phyloP scores from a whole-genome alignment of 2,888 invertebrate species.

The Minunthozetes semirufus region DNA sequence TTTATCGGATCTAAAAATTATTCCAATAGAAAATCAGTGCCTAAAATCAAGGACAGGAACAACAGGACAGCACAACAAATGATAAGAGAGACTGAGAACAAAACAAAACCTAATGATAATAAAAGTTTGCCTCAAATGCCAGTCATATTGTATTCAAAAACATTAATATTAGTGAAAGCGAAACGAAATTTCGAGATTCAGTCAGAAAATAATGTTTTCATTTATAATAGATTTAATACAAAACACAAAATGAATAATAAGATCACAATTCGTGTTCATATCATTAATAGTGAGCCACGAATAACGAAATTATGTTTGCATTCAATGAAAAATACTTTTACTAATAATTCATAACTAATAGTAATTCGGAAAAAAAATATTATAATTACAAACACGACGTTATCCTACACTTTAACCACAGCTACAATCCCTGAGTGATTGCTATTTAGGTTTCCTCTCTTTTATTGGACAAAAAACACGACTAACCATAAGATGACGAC shows the following conservation, averaged over 20 bases:
- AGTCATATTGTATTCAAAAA: neutral
- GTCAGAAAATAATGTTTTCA: neutral
- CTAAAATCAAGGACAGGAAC: neutral
- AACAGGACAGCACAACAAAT: too few relatives aligned
- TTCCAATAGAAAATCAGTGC: neutral
- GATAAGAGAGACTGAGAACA: too few relatives aligned
- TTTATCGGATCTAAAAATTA: neutral
- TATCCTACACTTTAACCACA: too few relatives aligned
- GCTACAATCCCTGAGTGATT: too few relatives aligned
- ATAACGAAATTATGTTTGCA: neutral
- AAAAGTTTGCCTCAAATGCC: neutral
- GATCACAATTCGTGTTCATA: neutral
- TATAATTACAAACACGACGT: neutral
- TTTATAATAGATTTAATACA: neutral
- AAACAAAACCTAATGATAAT: neutral
- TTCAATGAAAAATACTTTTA: neutral
- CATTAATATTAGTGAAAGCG: neutral
- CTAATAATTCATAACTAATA: neutral
- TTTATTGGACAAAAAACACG: too few relatives aligned
- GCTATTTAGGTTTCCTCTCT: too few relatives aligned
- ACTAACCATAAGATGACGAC: too few relatives aligned
- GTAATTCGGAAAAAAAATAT: neutral
- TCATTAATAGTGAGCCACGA: neutral
- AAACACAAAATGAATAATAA: conserved; percentile 4
- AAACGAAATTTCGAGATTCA: neutral